phyloP scores from a whole-genome alignment of 2,797 vertebrate genomes.

The Clarias platycephalus region DNA sequence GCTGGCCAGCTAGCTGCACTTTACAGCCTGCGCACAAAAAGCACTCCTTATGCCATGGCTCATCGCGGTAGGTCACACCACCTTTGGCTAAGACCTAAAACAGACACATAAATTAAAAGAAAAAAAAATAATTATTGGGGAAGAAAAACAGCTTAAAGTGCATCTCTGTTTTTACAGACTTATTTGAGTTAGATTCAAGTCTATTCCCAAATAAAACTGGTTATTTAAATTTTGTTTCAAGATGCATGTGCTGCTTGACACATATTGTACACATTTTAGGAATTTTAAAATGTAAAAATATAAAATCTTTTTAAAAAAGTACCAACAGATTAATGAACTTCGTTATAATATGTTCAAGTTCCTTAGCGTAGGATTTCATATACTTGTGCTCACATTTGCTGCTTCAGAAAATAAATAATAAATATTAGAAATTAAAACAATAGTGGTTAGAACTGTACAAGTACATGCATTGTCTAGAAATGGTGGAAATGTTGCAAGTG shows the following conservation, averaged over 20 bases:
- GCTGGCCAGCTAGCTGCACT: slow-evolving; percentile 92
- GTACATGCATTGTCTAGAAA: not conserved
- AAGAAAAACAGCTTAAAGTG: not conserved
- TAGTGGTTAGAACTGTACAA: not conserved
- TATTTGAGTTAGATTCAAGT: not conserved
- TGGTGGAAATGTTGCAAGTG: not conserved
- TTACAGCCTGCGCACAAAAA: slow-evolving; percentile 95
- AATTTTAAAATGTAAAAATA: not conserved
- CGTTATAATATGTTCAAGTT: not conserved
- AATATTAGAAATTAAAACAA: not conserved
- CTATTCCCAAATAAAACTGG: not conserved
- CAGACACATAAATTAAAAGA: not conserved
- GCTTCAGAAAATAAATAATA: not conserved
- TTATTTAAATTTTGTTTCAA: not conserved
- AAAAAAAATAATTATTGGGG: not conserved
- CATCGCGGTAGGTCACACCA: slow-evolving; percentile 95
- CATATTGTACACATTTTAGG: not conserved
- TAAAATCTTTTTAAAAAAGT: not conserved
- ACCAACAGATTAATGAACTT: not conserved
- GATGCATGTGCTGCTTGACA: not conserved
- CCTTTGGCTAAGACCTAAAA: slow-evolving; percentile 92
- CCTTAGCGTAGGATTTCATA: not conserved
- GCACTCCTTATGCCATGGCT: slow-evolving; percentile 98
- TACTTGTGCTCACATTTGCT: not conserved
- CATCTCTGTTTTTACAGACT: not conserved